Base-by-base conservation (phyloP, 2,113 vertebrate species). In the Rhineura floridana region DNA sequence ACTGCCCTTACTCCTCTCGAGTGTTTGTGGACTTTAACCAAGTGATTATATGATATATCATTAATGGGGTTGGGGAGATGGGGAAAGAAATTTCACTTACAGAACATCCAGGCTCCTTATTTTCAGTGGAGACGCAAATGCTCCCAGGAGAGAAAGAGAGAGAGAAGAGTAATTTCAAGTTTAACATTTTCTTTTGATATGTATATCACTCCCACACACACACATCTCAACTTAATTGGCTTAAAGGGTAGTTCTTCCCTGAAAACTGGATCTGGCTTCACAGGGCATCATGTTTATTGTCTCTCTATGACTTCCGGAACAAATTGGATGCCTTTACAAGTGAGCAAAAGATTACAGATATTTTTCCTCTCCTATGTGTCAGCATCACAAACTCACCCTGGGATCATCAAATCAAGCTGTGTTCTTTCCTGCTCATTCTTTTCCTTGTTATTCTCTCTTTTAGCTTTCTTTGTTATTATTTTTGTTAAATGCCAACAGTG, bases 401-500 rank as follows among this genome's bases (percentile, higher is more conserved):
- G 30, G 81, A 36, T 86, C 75, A 90, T 88, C 73, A 83, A 90
- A 79, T 81, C 0, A 84, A 87, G 2, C 3, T 81, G n/a, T 93
- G 87, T 89, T 77, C 67, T 95, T 92, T 92, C 70, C 76, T 91
- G 83, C 36, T 91, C 30, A n/a, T 91, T 89, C 73, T 87, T 92
- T 69, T 52, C 83, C 0, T 46, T 90, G 80, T 28, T 79, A 52
- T 70, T 79, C n/a, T 28, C 62, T 25, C 63, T 81, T 87, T 91
- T 73, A 91, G 90, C 39, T 78, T 91, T 44, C 8, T 28, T 84
- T 78, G 73, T 84, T 90, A 55, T 89, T 82, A 90, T 90, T 94
- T 89, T 86, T 88, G 44, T 90, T 92, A 90, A 91, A 80, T 93
- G 30, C 36, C 87, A 88, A 67, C 86, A 81, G 30, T 44, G 39